Evolutionary conservation across 1,140 invertebrate genomes (phyloP).

Genomic region (Drosophila takahashii): DNA sequence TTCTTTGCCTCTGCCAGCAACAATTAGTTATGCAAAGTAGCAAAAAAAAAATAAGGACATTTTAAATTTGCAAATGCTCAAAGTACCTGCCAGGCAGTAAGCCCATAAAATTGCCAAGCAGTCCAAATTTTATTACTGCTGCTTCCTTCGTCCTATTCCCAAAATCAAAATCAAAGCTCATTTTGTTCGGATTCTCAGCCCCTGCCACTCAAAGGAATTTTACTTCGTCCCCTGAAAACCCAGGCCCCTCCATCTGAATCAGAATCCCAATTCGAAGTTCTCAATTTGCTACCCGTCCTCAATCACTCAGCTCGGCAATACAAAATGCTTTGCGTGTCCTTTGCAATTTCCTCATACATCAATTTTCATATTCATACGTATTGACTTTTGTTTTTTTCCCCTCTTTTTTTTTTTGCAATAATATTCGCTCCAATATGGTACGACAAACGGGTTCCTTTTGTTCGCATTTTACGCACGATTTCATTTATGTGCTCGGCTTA

Average conservation of each 20-base stretch:
- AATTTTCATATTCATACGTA: conserved; percentile 75
- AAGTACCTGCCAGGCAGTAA: conserved; percentile 38
- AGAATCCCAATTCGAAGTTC: conserved; percentile 37
- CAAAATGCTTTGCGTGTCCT: conserved; percentile 75
- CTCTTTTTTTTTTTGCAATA: conserved; percentile 44
- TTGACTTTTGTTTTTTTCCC: conserved; percentile 38
- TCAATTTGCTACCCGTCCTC: conserved; percentile 47
- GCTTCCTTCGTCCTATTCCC: conserved; percentile 38
- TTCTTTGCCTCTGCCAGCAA: conserved; percentile 10
- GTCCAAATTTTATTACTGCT: conserved; percentile 66
- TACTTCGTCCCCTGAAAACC: background rate
- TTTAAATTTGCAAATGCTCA: background rate
- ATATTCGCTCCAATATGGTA: conserved; percentile 50
- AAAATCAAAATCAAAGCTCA: conserved; percentile 78
- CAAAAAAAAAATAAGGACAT: conserved; percentile 1
- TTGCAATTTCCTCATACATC: conserved; percentile 80
- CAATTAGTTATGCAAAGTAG: conserved; percentile 60
- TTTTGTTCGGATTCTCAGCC: conserved; percentile 31
- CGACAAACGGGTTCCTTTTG: conserved; percentile 63
- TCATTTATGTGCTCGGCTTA: conserved; percentile 64
- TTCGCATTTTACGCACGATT: conserved; percentile 79
- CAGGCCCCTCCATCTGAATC: conserved; percentile 30
- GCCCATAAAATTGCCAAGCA: conserved; percentile 28
- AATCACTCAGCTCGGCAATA: conserved; percentile 64
- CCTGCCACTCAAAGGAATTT: conserved; percentile 3